Evolutionary conservation across 2,797 vertebrate species (phyloP).

Genomic region (Gallirallus australis): DNA sequence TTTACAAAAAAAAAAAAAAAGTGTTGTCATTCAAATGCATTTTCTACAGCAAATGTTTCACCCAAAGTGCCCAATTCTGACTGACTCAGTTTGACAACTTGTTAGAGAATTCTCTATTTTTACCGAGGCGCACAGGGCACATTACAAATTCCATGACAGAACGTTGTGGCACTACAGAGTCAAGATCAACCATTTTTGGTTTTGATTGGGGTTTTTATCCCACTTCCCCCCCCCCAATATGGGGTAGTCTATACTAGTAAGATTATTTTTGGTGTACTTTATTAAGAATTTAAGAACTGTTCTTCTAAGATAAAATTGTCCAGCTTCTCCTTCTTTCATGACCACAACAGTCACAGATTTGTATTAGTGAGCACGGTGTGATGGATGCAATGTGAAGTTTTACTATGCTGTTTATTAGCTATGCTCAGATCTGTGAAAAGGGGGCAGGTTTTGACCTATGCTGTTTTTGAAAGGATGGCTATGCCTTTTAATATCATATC

Average conservation of each 20-base stretch:
- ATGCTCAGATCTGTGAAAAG: background rate
- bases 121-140: background rate
- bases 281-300: background rate
- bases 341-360: background rate
- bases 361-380: background rate
- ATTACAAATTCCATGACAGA: background rate
- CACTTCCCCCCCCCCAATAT: no score
- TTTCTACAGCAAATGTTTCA: background rate
- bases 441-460: background rate
- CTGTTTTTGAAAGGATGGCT: background rate
- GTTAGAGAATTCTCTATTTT: no score
- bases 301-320: background rate
- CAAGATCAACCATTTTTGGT: background rate
- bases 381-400: fast-evolving
- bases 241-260: background rate
- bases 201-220: no score
- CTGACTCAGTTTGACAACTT: background rate
- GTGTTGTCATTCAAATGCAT: background rate
- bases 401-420: background rate
- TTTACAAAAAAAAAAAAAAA: background rate
- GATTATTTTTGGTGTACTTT: background rate
- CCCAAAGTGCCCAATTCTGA: background rate
- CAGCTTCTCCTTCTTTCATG: background rate
- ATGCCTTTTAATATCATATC: background rate
- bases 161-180: background rate